Conservation (phyloP, 2,797 vertebrate species). For the Mus spretus region DNA sequence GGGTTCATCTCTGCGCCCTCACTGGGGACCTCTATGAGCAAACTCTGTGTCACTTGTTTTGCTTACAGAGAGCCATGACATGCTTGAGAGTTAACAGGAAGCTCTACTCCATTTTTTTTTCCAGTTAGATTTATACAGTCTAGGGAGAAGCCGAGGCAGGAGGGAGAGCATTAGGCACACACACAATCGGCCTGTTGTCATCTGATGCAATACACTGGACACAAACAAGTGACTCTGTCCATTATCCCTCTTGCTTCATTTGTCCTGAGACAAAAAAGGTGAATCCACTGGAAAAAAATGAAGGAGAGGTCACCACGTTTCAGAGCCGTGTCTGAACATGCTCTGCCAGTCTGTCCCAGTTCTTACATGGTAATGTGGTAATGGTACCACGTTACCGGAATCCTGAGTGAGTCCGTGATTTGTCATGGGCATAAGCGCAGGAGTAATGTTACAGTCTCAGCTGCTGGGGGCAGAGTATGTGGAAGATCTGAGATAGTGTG, state of each 20-base stretch:
- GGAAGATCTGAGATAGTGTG: background rate
- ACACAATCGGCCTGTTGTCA: constrained; percentile 70
- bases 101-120: background rate
- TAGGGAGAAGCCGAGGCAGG: constrained; percentile 27
- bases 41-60: constrained; percentile 77
- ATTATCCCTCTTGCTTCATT: constrained; percentile 72
- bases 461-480: constrained; percentile 55
- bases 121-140: constrained; percentile 57
- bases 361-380: constrained; percentile 50
- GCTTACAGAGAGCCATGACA: constrained; percentile 65
- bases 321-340: constrained; percentile 67
- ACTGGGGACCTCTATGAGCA: constrained; percentile 54
- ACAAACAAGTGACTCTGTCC: constrained; percentile 67
- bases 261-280: constrained; percentile 77
- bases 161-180: constrained; percentile 61
- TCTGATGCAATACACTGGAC: constrained; percentile 67
- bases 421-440: constrained; percentile 64
- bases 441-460: constrained; percentile 67
- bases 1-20: constrained; percentile 47
- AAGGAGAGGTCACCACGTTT: constrained; percentile 72
- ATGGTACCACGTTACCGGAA: constrained; percentile 65
- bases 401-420: constrained; percentile 47
- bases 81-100: constrained; percentile 75
- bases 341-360: constrained; percentile 56
- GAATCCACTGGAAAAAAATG: constrained; percentile 74